Evolutionary conservation across 2,797 vertebrate species (phyloP).

Genomic region (Leptodactylus fallax): DNA sequence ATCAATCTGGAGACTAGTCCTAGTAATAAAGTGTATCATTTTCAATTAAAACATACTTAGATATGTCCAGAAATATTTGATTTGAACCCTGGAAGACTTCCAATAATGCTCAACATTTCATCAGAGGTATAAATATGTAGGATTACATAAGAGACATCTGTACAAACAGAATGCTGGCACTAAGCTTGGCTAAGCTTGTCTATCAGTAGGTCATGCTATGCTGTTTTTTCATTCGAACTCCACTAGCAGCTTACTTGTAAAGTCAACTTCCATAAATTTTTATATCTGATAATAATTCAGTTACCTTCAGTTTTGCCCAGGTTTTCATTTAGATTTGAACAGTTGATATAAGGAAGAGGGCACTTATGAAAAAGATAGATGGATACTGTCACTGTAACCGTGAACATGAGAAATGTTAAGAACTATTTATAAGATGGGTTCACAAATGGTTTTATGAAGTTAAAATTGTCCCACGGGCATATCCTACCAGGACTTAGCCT

Average conservation of each 20-base stretch:
- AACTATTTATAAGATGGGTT: too few species aligned
- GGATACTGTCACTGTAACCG: too few species aligned
- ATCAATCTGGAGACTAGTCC: too few species aligned
- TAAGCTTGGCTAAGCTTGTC: conserved; percentile 20
- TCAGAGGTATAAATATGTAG: background rate
- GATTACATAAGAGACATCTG: conserved; percentile 23
- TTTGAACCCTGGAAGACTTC: background rate
- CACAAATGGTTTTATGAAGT: too few species aligned
- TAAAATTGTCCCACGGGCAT: too few species aligned
- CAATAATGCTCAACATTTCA: background rate
- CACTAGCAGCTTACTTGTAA: background rate
- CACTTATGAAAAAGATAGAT: too few species aligned
- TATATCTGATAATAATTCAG: background rate
- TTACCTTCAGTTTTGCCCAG: background rate
- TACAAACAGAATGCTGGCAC: background rate
- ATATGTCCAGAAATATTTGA: background rate
- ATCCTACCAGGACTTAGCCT: too few species aligned
- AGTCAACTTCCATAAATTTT: background rate
- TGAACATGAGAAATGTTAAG: too few species aligned
- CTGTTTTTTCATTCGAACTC: background rate
- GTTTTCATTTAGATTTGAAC: too few species aligned
- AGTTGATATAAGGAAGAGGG: too few species aligned
- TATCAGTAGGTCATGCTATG: background rate
- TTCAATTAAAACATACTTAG: background rate
- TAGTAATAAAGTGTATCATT: too few species aligned